phyloP scores from a whole-genome alignment of 2,888 invertebrate genomes.

The Protophormia terraenovae region DNA sequence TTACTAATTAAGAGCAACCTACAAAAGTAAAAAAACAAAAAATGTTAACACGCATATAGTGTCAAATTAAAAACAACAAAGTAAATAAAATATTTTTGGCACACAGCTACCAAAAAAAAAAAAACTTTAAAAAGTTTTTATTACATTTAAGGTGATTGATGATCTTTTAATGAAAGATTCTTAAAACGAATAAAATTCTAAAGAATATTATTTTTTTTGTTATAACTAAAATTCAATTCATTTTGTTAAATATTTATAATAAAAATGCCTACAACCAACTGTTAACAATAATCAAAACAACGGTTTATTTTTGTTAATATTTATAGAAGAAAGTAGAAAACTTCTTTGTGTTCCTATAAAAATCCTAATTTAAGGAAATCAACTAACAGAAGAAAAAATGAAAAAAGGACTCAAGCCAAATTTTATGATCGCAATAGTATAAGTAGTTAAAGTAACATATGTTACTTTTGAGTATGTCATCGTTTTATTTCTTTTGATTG shows the following conservation, averaged over 20 bases:
- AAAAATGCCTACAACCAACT: conserved; percentile 12
- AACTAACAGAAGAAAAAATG: neutral
- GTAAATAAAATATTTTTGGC: conserved; percentile 34
- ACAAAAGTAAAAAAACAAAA: no score
- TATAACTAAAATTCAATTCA: neutral
- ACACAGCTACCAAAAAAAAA: conserved; percentile 26
- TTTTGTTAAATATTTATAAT: neutral
- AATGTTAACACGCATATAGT: conserved; percentile 29
- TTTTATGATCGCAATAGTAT: neutral
- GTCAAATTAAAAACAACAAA: conserved; percentile 29
- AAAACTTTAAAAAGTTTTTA: neutral
- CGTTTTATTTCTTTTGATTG: conserved; percentile 49
- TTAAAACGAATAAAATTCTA: conserved; percentile 8
- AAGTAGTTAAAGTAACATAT: conserved; percentile 74
- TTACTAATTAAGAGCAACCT: neutral
- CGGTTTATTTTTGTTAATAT: neutral
- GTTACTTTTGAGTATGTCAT: conserved; percentile 70
- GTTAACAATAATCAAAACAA: conserved; percentile 12
- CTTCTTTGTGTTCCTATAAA: neutral
- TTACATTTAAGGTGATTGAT: conserved; percentile 45
- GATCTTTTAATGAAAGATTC: conserved; percentile 44
- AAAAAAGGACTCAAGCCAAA: conserved; percentile 71
- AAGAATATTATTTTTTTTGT: neutral
- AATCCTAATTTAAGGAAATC: conserved; percentile 8
- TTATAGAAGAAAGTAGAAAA: conserved; percentile 43